phyloP scores from a whole-genome alignment of 2,888 invertebrate species.

The Nemurella pictetii region DNA sequence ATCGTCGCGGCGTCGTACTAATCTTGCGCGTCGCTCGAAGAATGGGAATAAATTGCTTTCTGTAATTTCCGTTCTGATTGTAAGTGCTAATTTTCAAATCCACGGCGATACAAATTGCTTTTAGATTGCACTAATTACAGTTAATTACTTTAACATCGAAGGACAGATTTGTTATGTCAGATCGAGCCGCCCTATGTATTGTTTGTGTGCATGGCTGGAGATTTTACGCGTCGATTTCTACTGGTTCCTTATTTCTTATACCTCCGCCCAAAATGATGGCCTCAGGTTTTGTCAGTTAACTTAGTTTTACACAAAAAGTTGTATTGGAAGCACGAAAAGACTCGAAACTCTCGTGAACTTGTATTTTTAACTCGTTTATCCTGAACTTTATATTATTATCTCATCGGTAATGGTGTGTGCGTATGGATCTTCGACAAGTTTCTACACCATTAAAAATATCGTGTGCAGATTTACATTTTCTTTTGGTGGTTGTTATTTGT shows the following conservation, averaged over 20 bases:
- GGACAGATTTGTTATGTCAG: not conserved
- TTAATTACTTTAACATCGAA: not conserved
- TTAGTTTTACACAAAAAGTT: too few relatives aligned
- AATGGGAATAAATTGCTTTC: slow-evolving; percentile 12
- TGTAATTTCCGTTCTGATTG: slow-evolving; percentile 17
- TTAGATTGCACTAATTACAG: slow-evolving; percentile 12
- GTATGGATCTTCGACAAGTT: not conserved
- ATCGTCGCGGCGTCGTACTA: not conserved
- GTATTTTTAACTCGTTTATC: too few relatives aligned
- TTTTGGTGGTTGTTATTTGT: not conserved
- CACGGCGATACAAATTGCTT: not conserved
- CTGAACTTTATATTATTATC: not conserved
- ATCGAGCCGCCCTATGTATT: too few relatives aligned
- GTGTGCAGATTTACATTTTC: not conserved
- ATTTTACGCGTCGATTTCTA: too few relatives aligned
- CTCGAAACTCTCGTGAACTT: not conserved
- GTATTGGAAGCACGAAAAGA: not conserved
- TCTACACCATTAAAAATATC: not conserved
- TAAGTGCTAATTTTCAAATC: not conserved
- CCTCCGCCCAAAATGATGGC: too few relatives aligned
- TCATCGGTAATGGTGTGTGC: not conserved
- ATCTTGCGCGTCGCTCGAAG: not conserved
- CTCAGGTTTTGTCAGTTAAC: too few relatives aligned
- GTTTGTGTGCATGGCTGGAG: too few relatives aligned
- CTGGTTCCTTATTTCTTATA: too few relatives aligned